Percentiles rank a stretch among this genome's conserved stretches.
These are phyloP conservation scores for Saxidomus purpurata DNA, from an alignment of 1,140 invertebrate species.

Conservation along the genomic window DNA sequence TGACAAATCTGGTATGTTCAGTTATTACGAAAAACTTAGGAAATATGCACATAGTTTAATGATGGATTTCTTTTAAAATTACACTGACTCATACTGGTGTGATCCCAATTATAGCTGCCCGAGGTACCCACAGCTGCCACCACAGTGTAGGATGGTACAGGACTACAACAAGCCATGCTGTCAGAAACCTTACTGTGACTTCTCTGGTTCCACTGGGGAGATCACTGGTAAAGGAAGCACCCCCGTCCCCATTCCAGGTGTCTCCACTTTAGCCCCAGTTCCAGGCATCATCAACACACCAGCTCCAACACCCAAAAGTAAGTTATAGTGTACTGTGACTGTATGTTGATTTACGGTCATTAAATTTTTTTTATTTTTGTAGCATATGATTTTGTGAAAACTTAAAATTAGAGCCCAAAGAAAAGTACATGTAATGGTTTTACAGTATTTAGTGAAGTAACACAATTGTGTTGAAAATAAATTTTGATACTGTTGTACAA, in stretches of 20 bases:
- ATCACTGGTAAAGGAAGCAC: slow-evolving; percentile 66
- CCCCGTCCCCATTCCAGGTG: slow-evolving; percentile 28
- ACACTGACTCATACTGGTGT: too few relatives aligned
- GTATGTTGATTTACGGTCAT: neutral
- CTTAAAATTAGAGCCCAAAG: too few relatives aligned
- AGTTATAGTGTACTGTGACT: too few relatives aligned
- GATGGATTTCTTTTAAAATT: too few relatives aligned
- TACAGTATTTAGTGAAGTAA: too few relatives aligned
- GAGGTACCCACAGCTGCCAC: slow-evolving; percentile 68
- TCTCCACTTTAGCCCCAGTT: slow-evolving; percentile 35
- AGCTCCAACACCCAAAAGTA: slow-evolving; percentile 59
- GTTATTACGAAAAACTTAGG: too few relatives aligned
- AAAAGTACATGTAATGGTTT: too few relatives aligned
- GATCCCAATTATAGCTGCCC: slow-evolving; percentile 77
- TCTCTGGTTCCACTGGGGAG: slow-evolving; percentile 49
- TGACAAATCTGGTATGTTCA: too few relatives aligned
- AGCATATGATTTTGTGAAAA: too few relatives aligned
- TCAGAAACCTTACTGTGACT: slow-evolving; percentile 75
- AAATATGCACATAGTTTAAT: too few relatives aligned
- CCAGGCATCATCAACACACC: slow-evolving; percentile 37
- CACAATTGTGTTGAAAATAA: too few relatives aligned
- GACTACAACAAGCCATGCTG: slow-evolving; percentile 79
- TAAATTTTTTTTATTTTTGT: neutral
- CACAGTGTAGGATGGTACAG: slow-evolving; percentile 72
- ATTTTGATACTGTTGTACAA: too few relatives aligned